A percentile compares a stretch with the other conserved stretches of the same genome.
phyloP scores from a whole-genome alignment of 1,140 invertebrate species.

The Galleria mellonella region DNA sequence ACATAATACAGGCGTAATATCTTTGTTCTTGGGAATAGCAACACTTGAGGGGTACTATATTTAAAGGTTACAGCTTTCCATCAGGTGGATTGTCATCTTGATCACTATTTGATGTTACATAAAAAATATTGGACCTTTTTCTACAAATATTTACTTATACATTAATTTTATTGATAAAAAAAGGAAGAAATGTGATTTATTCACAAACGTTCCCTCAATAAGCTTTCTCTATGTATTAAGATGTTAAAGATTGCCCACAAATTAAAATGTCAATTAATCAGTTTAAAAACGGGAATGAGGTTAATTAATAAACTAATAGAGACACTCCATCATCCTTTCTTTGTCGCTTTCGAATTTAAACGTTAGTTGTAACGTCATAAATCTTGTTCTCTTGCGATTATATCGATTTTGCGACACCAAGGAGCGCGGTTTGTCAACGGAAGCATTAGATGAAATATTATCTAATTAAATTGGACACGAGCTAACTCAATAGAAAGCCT shows the following conservation, averaged over 20 bases:
- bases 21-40: too few relatives aligned
- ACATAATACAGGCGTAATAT: too few relatives aligned
- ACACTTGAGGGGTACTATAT: too few relatives aligned
- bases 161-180: too few relatives aligned
- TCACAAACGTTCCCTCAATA: too few relatives aligned
- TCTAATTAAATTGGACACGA: constrained; percentile 31
- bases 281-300: constrained; percentile 9
- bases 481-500: constrained; percentile 7
- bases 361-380: constrained; percentile 16
- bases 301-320: constrained; percentile 22
- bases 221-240: constrained; percentile 9
- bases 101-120: too few relatives aligned
- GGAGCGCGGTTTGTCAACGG: constrained; percentile 24
- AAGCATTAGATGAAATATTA: constrained; percentile 34
- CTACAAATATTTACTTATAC: too few relatives aligned
- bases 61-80: too few relatives aligned
- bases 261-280: constrained; percentile 11
- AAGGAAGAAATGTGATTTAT: too few relatives aligned
- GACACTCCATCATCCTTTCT: constrained; percentile 21
- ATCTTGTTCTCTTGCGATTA: constrained; percentile 30
- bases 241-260: not conserved
- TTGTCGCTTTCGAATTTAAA: constrained; percentile 14
- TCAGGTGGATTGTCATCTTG: too few relatives aligned
- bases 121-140: too few relatives aligned
- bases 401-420: constrained; percentile 18